Base-by-base conservation (phyloP, 2,113 vertebrate genomes). In the Spea multiplicata region DNA sequence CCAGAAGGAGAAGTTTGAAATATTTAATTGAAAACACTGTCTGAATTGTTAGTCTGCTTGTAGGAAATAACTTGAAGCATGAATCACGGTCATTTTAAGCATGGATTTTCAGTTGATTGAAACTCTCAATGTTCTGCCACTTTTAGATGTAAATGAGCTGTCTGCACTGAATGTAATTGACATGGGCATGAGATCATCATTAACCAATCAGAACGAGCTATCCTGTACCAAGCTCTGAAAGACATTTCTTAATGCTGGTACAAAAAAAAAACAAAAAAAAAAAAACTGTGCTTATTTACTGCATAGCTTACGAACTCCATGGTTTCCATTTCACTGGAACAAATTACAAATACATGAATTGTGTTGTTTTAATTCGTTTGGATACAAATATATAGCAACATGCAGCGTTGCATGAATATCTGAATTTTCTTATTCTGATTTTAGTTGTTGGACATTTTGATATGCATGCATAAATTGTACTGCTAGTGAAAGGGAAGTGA, bases 81-180 rank as follows among this genome's bases (percentile, higher is more conserved):
- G 78, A 80, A 80, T 61, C 77, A 73, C 52, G 53, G 71, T 80
- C 71, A 74, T 74, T 80, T 79, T 68, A 59, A 16, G 61, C 78
- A 80, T 68, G 71, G 78, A 47, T 74, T 80, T 80, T 80, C 78
- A 68, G 59, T 68, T 80, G 78, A 80, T 80, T 80, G 68, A 72
- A 72, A 55, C 64, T 68, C 78, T 80, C 64, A 79, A 73, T 80
- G 78, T 74, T 80, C 71, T 74, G 65, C 71, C 78, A 80, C 78
- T 80, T 80, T 80, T 80, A 68, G 78, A 80, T 80, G 78, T 80
- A 80, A 80, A 80, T 80, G 78, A 80, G 78, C 78, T 74, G 78
- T 80, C 71, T 80, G 78, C 74, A 45, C 78, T 80, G 71, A 73
- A 74, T 69, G 78, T 80, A 80, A 80, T 80, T 80, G 78, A 65